Evolutionary conservation across 2,888 invertebrate species (phyloP).

Genomic region (Leptopilina myrica): DNA sequence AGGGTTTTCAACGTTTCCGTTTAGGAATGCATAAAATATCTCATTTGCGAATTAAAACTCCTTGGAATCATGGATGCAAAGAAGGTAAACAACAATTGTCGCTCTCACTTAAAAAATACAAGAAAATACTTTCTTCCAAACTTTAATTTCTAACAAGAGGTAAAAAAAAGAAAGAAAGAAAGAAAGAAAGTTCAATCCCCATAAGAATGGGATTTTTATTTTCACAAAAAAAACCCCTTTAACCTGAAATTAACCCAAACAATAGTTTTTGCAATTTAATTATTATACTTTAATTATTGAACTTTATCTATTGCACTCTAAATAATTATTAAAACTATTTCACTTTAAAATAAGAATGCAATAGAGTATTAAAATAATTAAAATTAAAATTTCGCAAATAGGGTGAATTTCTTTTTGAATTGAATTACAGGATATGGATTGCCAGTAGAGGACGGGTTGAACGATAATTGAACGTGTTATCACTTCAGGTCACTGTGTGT

Average conservation of each 20-base stretch:
- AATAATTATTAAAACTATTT: neutral
- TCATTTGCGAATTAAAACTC: slow-evolving; percentile 35
- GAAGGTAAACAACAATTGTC: slow-evolving; percentile 36
- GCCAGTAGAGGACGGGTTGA: neutral
- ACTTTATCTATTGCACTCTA: no score
- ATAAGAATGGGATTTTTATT: no score
- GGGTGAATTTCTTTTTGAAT: neutral
- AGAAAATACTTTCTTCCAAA: neutral
- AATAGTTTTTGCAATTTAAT: no score
- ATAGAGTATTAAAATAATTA: no score
- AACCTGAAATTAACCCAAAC: no score
- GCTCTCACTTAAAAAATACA: slow-evolving; percentile 27
- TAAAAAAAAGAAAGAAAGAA: neutral
- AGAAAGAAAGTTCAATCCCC: slow-evolving; percentile 1
- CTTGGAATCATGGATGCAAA: slow-evolving; percentile 25
- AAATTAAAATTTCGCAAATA: no score
- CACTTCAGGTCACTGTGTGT: slow-evolving; percentile 15
- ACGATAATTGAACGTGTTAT: slow-evolving; percentile 39
- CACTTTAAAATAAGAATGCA: neutral
- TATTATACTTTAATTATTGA: no score
- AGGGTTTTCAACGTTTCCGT: slow-evolving; percentile 32
- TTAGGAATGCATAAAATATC: slow-evolving; percentile 37
- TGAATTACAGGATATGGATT: neutral
- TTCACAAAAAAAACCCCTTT: no score
- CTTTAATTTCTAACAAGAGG: neutral